Base-by-base conservation (phyloP, 2,797 vertebrate genomes). In the Myiothlypis coronata region DNA sequence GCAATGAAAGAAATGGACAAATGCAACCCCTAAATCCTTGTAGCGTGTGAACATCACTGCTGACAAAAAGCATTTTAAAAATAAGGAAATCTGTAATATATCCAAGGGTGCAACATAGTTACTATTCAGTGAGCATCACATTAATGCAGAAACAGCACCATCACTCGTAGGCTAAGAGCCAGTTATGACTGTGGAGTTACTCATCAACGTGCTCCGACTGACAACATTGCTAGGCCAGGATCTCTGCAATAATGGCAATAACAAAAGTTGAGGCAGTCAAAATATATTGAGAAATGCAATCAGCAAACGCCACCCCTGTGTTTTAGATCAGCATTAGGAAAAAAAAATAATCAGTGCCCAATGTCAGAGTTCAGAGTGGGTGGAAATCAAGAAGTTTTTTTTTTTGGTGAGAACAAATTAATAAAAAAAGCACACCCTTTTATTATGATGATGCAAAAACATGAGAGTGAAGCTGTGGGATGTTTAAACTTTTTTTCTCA, bases 1-100 rank as follows among this genome's bases (percentile, higher is more conserved):
- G 27, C 75, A 85, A 69, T 83, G 89, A 91, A 92, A 80, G 83
- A 93, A 84, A 90, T 26, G 71, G 72, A 55, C 69, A 87, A 74
- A 81, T 0, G 0, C 37, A 85, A 61, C 43, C 67, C 52, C 53
- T 94, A 87, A 92, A 85, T 92, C 68, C 49, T 89, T 43, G 39
- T 35, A 68, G n/a, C 12, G 1, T 0, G 0, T 60, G 78, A 93
- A 65, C n/a, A 64, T 75, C 35, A 24, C 12, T 64, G 55, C 78
- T 89, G 87, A 91, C 68, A 81, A 87, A 94, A 93, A 81, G 46
- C 64, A 75, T 78, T 93, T 87, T 89, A 78, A 93, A 89, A 95
- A 87, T 71, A 23, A 87, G 79, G 47, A 83, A 77, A 64, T 68
- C 57, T 64, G n/a, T 80, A 68, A 71, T 81, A 71, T 78, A 95